phyloP scores from a whole-genome alignment of 2,113 vertebrate genomes.

The Laticauda colubrina region DNA sequence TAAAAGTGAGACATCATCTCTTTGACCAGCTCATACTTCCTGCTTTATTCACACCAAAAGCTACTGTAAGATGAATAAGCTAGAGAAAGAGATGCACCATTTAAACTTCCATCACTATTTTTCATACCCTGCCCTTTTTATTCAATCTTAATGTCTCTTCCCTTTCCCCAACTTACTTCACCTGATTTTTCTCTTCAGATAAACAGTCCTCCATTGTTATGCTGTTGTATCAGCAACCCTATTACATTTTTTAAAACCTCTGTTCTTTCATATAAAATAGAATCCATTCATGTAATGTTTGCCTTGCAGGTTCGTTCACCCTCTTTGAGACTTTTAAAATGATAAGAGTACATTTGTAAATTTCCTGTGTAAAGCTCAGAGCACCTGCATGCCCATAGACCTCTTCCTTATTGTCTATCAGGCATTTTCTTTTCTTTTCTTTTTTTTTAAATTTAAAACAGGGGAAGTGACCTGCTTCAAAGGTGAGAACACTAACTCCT shows the following conservation, averaged over 20 bases:
- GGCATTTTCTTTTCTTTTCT: not conserved
- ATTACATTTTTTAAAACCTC: not conserved
- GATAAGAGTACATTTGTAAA: not conserved
- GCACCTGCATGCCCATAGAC: not conserved
- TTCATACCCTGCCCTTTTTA: constrained; percentile 61
- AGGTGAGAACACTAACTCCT: not conserved
- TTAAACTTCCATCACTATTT: constrained; percentile 63
- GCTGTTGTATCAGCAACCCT: not conserved
- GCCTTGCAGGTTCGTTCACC: not conserved
- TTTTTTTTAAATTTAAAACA: not conserved
- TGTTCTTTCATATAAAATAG: not conserved
- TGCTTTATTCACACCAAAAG: fast-evolving
- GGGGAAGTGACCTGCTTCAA: not conserved
- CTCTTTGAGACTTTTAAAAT: not conserved
- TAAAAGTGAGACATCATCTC: not conserved
- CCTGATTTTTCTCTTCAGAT: constrained; percentile 11
- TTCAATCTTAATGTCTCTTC: constrained; percentile 58
- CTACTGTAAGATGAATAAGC: constrained; percentile 46
- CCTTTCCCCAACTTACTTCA: not conserved
- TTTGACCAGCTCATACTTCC: not conserved
- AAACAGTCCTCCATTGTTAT: not conserved
- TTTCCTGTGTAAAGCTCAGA: not conserved
- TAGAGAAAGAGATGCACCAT: constrained; percentile 25
- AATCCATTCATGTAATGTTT: not conserved
- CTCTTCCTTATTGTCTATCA: not conserved